Evolutionary conservation across 2,113 vertebrate species (phyloP).

Genomic region (Ariopsis seemanni): DNA sequence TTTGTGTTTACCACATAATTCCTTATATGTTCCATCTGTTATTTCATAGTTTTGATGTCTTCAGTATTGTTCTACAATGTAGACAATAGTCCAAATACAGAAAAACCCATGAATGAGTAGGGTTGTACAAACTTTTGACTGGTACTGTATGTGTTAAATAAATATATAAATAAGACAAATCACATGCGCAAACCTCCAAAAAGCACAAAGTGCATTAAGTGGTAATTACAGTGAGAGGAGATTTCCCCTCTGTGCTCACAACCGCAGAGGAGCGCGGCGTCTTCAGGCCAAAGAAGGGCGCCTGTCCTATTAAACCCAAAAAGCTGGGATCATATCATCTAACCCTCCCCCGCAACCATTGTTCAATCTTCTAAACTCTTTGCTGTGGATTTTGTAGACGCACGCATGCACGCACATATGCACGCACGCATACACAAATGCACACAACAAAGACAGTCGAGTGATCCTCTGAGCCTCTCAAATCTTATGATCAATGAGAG

Average conservation of each 20-base stretch:
- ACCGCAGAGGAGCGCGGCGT: conserved; percentile 68
- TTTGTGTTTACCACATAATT: too few species aligned
- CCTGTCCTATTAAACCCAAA: conserved; percentile 65
- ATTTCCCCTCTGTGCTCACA: conserved; percentile 58
- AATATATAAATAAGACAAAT: too few species aligned
- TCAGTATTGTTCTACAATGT: too few species aligned
- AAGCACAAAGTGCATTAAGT: conserved; percentile 67
- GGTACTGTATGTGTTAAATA: too few species aligned
- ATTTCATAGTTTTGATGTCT: too few species aligned
- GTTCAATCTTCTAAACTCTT: conserved; percentile 28
- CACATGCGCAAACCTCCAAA: conserved; percentile 54
- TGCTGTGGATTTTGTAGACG: conserved; percentile 36
- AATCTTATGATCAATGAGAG: conserved; percentile 54
- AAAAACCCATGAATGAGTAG: too few species aligned
- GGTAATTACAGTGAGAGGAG: conserved; percentile 74
- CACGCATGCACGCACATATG: conserved; percentile 52
- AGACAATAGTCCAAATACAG: too few species aligned
- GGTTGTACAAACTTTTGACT: too few species aligned
- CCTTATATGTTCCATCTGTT: too few species aligned
- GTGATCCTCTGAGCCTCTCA: conserved; percentile 60
- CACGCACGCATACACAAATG: conserved; percentile 40
- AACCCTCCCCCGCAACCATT: conserved; percentile 36
- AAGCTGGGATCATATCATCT: conserved; percentile 68
- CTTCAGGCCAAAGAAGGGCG: conserved; percentile 66
- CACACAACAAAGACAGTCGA: conserved; percentile 49